Evolutionary conservation across 2,888 invertebrate species (phyloP).

Genomic region (Napeogenes inachia): DNA sequence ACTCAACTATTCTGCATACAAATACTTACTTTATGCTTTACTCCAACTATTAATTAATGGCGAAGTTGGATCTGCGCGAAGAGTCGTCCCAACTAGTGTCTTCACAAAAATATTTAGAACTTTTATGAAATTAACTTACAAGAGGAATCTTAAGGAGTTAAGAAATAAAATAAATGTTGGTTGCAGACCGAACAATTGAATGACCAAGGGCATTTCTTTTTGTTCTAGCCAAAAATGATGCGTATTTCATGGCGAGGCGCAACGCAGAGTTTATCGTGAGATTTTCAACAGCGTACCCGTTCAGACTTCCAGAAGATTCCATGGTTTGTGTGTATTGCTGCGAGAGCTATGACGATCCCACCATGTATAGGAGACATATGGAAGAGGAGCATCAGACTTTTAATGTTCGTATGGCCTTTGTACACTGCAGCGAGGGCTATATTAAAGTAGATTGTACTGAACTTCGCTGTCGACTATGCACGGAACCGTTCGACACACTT

Average conservation of each 20-base stretch:
- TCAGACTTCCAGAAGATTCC: slow-evolving; percentile 61
- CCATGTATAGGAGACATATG: slow-evolving; percentile 59
- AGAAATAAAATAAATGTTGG: slow-evolving; percentile 18
- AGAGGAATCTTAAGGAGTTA: slow-evolving; percentile 22
- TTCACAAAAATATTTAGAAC: background rate
- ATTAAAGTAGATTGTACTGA: slow-evolving; percentile 63
- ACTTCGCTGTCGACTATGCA: slow-evolving; percentile 58
- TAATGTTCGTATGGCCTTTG: slow-evolving; percentile 54
- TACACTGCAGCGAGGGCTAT: slow-evolving; percentile 57
- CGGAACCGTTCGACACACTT: slow-evolving; percentile 40
- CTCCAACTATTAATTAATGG: background rate
- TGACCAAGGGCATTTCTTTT: slow-evolving; percentile 69
- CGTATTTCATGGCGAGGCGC: slow-evolving; percentile 60
- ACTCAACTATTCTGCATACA: no score
- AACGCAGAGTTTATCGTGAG: slow-evolving; percentile 68
- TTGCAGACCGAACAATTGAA: slow-evolving; percentile 40
- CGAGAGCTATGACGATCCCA: slow-evolving; percentile 54
- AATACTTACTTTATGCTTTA: background rate
- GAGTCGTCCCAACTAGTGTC: background rate
- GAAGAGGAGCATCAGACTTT: slow-evolving; percentile 54
- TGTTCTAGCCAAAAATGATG: slow-evolving; percentile 67
- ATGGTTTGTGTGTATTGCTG: slow-evolving; percentile 70
- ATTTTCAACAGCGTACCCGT: slow-evolving; percentile 69
- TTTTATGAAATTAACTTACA: slow-evolving; percentile 8
- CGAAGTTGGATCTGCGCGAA: background rate